Conservation (phyloP, 2,797 vertebrate species). For the Sparus aurata region DNA sequence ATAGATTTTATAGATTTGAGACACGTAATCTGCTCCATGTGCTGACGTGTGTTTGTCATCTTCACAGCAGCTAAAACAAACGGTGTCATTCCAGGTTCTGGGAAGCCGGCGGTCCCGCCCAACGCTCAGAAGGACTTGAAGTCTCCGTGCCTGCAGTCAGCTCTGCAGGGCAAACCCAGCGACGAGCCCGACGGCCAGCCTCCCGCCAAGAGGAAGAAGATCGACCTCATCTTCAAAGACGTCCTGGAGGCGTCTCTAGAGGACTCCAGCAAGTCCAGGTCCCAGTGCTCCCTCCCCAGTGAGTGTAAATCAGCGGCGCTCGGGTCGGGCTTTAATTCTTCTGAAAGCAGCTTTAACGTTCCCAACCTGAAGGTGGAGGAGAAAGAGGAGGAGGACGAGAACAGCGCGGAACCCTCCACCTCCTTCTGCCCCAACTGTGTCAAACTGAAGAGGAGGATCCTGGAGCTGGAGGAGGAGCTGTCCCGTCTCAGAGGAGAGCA, state of each 20-base stretch:
- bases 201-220: constrained; percentile 95
- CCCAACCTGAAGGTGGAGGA: constrained; percentile 89
- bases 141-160: constrained; percentile 78
- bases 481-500: constrained; percentile 89
- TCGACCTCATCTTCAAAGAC: constrained; percentile 96
- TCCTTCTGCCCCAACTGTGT: constrained; percentile 98
- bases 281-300: constrained; percentile 75
- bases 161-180: constrained; percentile 85
- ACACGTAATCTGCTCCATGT: not conserved
- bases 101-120: constrained; percentile 63
- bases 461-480: constrained; percentile 94
- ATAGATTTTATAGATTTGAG: no score
- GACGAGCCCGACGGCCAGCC: constrained; percentile 89
- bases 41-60: not conserved
- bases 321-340: constrained; percentile 60
- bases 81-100: constrained; percentile 50
- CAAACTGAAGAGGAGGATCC: constrained; percentile 92
- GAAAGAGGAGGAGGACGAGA: constrained; percentile 82
- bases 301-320: constrained; percentile 83
- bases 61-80: no score
- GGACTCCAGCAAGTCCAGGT: constrained; percentile 82
- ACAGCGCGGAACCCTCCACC: constrained; percentile 88
- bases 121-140: constrained; percentile 64
- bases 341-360: constrained; percentile 78
- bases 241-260: constrained; percentile 93